Conservation (phyloP, 1,140 invertebrate genomes). For the Papilio machaon region DNA sequence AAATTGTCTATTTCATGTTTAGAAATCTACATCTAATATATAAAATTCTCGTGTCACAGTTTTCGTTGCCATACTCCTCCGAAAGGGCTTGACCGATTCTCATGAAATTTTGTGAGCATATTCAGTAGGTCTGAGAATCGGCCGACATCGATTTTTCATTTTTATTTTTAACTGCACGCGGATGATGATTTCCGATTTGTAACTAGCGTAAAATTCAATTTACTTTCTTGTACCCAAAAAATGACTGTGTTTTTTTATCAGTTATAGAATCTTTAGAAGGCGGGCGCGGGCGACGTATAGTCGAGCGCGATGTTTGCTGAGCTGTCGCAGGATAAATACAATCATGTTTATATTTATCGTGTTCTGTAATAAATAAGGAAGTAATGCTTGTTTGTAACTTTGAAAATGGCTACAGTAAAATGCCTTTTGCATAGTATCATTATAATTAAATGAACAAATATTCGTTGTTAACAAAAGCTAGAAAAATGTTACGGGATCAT, state of each 20-base stretch:
- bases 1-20: background rate
- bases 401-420: background rate
- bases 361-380: conserved; percentile 32
- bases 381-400: conserved; percentile 23
- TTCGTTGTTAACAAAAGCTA: background rate
- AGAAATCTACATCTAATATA: too few species aligned
- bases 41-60: too few species aligned
- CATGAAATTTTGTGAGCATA: too few species aligned
- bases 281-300: background rate
- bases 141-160: too few species aligned
- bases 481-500: background rate
- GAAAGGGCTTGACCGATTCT: too few species aligned
- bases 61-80: too few species aligned
- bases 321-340: conserved; percentile 30
- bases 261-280: conserved; percentile 31
- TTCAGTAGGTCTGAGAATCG: too few species aligned
- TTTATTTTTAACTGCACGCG: too few species aligned
- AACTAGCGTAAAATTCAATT: background rate
- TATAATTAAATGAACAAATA: background rate
- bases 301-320: conserved; percentile 17
- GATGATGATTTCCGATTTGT: too few species aligned
- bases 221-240: background rate
- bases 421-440: background rate
- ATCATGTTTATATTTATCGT: conserved; percentile 34
- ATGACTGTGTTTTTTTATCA: conserved; percentile 35